Evolutionary conservation across 2,888 invertebrate genomes (phyloP).

Genomic region (Xiphydria camelus): DNA sequence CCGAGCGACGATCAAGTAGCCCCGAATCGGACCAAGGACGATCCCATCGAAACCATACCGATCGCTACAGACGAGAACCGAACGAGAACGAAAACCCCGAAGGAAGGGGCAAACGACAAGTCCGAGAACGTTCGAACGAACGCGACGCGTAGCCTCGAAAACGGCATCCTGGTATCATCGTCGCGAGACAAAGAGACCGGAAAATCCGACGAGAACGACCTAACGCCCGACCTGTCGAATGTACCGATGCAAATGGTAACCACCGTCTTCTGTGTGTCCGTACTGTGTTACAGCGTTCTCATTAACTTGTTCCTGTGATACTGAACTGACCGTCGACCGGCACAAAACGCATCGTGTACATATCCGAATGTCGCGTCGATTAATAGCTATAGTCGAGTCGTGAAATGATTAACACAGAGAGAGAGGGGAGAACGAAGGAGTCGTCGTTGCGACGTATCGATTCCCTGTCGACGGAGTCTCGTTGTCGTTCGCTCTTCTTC

Average conservation of each 20-base stretch:
- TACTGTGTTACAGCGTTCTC: conserved; percentile 57
- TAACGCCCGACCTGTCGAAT: conserved; percentile 41
- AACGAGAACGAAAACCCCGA: too few species aligned
- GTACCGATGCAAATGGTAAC: conserved; percentile 57
- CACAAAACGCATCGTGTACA: too few species aligned
- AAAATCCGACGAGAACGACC: conserved; percentile 20
- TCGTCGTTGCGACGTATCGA: too few species aligned
- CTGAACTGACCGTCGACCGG: too few species aligned
- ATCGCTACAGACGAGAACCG: too few species aligned
- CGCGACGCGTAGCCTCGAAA: too few species aligned
- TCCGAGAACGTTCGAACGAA: conserved; percentile 4
- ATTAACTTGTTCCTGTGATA: conserved; percentile 53
- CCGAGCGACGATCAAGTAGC: too few species aligned
- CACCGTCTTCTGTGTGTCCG: conserved; percentile 57
- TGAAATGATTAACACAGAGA: not conserved
- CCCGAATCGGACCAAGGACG: too few species aligned
- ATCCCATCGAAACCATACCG: too few species aligned
- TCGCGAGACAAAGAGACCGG: too few species aligned
- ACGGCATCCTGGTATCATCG: too few species aligned
- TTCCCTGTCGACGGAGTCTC: conserved; percentile 8
- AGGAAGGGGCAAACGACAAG: conserved; percentile 3
- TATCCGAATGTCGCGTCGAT: conserved; percentile 24
- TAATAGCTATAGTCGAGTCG: not conserved
- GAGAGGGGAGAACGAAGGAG: not conserved
- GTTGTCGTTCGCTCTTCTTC: too few species aligned